Evolutionary conservation across 2,797 vertebrate genomes (phyloP).

Genomic region (Clamator glandarius): DNA sequence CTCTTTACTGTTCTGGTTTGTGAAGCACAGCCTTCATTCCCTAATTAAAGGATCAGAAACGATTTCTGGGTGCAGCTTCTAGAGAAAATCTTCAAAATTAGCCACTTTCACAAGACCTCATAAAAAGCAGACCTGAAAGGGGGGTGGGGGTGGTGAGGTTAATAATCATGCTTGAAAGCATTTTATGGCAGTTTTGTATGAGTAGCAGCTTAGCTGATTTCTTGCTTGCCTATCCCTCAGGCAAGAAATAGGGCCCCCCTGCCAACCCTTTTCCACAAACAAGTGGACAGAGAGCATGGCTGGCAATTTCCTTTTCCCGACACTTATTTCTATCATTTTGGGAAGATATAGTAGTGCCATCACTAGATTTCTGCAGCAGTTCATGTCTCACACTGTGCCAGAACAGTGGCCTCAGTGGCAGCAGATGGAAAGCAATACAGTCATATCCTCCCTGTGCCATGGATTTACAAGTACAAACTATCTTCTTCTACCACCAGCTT

Average conservation of each 20-base stretch:
- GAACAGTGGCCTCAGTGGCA: neutral
- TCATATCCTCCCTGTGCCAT: neutral
- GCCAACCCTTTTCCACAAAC: neutral
- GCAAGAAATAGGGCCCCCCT: neutral
- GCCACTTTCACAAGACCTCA: neutral
- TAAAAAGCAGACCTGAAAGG: neutral
- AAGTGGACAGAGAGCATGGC: neutral
- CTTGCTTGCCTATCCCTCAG: neutral
- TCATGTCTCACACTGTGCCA: neutral
- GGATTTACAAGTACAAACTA: neutral
- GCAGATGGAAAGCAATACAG: neutral
- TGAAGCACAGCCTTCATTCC: neutral
- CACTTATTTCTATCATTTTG: neutral
- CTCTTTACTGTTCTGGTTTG: neutral
- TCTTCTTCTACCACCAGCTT: neutral
- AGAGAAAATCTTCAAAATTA: neutral
- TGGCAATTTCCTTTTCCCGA: slow-evolving; percentile 23
- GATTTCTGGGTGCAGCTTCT: fast-evolving
- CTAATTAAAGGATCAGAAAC: neutral
- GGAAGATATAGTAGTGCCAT: slow-evolving; percentile 1
- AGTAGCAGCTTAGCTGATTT: neutral
- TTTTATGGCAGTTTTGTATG: neutral
- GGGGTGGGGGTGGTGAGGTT: neutral
- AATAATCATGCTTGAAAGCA: neutral
- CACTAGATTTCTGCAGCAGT: slow-evolving; percentile 15